These are phyloP conservation scores for Amphipoea oculea DNA, from an alignment of 2,888 invertebrate species.

Conservation along the genomic window DNA sequence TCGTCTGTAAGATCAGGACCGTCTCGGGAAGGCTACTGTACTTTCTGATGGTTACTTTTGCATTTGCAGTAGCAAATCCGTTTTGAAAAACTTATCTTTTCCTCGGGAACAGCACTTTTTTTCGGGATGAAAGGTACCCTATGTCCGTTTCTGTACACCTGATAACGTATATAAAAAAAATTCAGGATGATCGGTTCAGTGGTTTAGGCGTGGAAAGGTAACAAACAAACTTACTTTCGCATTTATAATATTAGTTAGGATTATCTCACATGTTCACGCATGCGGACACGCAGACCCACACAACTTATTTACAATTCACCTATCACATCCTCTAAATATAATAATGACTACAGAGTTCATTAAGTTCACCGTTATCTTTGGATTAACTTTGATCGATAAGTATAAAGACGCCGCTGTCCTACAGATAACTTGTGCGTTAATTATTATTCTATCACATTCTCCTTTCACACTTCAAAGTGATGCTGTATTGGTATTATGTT, in stretches of 20 bases:
- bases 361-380: conserved; percentile 53
- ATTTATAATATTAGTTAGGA: no score
- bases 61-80: not conserved
- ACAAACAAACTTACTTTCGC: no score
- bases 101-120: no score
- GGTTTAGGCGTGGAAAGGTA: no score
- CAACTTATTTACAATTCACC: conserved; percentile 9
- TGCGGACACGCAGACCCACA: not conserved
- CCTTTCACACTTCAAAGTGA: conserved; percentile 28
- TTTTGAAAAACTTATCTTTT: not conserved
- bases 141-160: no score
- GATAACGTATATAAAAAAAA: no score
- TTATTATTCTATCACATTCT: conserved; percentile 39
- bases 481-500: conserved; percentile 4
- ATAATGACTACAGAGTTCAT: conserved; percentile 54
- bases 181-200: no score
- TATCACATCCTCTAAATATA: conserved; percentile 42
- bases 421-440: conserved; percentile 33
- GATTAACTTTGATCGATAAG: conserved; percentile 36
- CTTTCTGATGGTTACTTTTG: not conserved
- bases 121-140: no score
- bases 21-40: not conserved
- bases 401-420: conserved; percentile 14
- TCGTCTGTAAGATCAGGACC: not conserved
- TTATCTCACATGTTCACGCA: conserved; percentile 26